Evolutionary conservation across 2,888 invertebrate species (phyloP).

Genomic region (Apodemia mormo): DNA sequence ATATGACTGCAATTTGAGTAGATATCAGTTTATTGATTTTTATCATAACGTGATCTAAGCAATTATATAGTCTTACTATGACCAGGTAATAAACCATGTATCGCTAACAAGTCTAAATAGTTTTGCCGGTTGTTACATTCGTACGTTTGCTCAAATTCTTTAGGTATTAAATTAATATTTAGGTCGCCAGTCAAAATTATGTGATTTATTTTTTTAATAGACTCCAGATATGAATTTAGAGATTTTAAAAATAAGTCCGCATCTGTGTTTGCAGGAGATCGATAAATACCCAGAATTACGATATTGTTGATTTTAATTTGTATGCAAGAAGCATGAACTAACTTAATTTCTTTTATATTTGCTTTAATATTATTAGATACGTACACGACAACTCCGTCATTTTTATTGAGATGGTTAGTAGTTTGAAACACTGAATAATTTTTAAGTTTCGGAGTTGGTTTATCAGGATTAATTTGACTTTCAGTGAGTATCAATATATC

Average conservation of each 20-base stretch:
- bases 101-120: not conserved
- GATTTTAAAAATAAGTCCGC: conserved; percentile 22
- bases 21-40: conserved; percentile 5
- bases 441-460: conserved; percentile 15
- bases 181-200: conserved; percentile 1
- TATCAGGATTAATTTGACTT: conserved; percentile 13
- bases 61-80: not conserved
- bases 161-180: conserved; percentile 5
- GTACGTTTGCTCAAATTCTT: not conserved
- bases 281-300: conserved; percentile 27
- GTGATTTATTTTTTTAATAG: not conserved
- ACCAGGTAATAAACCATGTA: not conserved
- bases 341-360: conserved; percentile 25
- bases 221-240: conserved; percentile 14
- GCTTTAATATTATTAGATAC: not conserved
- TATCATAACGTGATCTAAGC: conserved; percentile 10
- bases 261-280: conserved; percentile 24
- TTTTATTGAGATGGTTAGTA: conserved; percentile 9
- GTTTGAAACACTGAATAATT: conserved; percentile 8
- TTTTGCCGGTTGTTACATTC: not conserved
- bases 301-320: conserved; percentile 22
- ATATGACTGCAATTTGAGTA: conserved; percentile 8
- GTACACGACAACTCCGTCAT: not conserved
- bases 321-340: conserved; percentile 26
- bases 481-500: conserved; percentile 19